A percentile compares a stretch with the other conserved stretches of the same genome.
Evolutionary conservation across 1,140 invertebrate species (phyloP).

Genomic region (Drosophila nasuta): DNA sequence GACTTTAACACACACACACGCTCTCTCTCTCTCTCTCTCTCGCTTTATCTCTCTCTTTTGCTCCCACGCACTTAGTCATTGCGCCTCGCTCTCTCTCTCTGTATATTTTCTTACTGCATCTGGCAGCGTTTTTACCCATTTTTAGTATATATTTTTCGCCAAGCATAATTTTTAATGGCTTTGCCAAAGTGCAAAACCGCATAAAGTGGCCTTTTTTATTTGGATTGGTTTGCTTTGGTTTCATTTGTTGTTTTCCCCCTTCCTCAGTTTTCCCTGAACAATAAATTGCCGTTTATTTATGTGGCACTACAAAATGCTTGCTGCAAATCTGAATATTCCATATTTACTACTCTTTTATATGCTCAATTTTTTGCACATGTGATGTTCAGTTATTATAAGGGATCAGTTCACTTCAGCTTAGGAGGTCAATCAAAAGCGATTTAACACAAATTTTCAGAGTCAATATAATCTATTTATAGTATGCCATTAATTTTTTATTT

Average conservation of each 20-base stretch:
- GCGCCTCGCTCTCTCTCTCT: neutral
- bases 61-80: neutral
- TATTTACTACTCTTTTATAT: slow-evolving; percentile 16
- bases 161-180: slow-evolving; percentile 75
- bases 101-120: slow-evolving; percentile 39
- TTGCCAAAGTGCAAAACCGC: slow-evolving; percentile 75
- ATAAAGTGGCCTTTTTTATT: slow-evolving; percentile 65
- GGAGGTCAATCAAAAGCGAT: slow-evolving; percentile 3
- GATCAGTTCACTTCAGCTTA: slow-evolving; percentile 10
- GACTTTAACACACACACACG: neutral
- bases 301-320: slow-evolving; percentile 61
- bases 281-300: slow-evolving; percentile 77
- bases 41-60: neutral
- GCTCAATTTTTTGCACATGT: neutral
- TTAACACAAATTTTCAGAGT: neutral
- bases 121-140: slow-evolving; percentile 29
- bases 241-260: slow-evolving; percentile 1
- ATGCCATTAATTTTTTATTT: slow-evolving; percentile 1
- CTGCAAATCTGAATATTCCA: slow-evolving; percentile 39
- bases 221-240: slow-evolving; percentile 17
- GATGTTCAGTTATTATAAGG: slow-evolving; percentile 24
- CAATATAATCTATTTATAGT: slow-evolving; percentile 10
- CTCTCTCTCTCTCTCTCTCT: neutral
- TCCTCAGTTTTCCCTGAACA: slow-evolving; percentile 37
- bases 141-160: slow-evolving; percentile 42